Evolutionary conservation across 2,888 invertebrate species (phyloP).

Genomic region (Polyploca ridens): DNA sequence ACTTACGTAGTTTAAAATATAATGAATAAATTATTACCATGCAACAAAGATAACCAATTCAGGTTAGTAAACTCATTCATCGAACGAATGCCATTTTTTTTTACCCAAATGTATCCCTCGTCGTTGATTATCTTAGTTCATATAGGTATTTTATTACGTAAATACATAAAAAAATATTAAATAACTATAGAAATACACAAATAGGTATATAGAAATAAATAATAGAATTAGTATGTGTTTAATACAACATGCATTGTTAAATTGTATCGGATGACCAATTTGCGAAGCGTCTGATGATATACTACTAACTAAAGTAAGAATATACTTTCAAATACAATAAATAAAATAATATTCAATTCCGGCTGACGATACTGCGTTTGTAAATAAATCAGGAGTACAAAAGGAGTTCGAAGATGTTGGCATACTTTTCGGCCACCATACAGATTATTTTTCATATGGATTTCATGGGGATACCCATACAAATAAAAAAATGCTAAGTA

Average conservation of each 20-base stretch:
- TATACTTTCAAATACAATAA: neutral
- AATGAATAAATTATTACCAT: neutral
- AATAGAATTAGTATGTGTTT: conserved; percentile 8
- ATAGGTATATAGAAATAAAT: neutral
- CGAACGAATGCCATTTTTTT: neutral
- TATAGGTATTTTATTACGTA: neutral
- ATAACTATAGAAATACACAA: neutral
- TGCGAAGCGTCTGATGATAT: conserved; percentile 20
- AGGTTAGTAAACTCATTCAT: neutral
- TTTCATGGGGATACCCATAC: no score
- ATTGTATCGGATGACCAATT: conserved; percentile 45
- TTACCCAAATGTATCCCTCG: neutral
- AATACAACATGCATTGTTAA: conserved; percentile 11
- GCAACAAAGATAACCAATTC: neutral
- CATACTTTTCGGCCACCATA: no score
- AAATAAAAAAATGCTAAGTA: no score
- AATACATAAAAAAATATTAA: neutral
- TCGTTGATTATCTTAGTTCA: conserved; percentile 4
- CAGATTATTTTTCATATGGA: no score
- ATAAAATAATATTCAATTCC: neutral
- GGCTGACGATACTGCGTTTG: neutral
- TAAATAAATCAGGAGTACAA: neutral
- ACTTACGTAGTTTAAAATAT: neutral
- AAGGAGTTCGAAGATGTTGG: no score
- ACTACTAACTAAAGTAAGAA: neutral